phyloP scores from a whole-genome alignment of 1,140 invertebrate species.

The Goniozus legneri region DNA sequence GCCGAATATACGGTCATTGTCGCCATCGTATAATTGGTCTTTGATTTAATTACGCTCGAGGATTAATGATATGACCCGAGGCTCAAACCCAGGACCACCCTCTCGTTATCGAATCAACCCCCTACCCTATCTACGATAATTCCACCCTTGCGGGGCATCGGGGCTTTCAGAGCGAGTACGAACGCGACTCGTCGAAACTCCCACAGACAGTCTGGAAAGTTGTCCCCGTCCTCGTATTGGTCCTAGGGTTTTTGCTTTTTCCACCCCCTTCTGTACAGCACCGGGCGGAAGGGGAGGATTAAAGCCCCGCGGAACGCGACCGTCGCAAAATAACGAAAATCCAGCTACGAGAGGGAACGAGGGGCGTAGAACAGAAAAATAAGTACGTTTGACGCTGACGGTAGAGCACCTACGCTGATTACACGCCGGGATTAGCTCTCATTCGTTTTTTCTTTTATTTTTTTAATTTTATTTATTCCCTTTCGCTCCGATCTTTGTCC shows the following conservation, averaged over 20 bases:
- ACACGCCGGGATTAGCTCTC: constrained; percentile 18
- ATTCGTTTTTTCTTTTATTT: too few relatives aligned
- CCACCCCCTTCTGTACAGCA: too few relatives aligned
- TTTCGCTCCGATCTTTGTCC: too few relatives aligned
- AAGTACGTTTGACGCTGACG: constrained; percentile 16
- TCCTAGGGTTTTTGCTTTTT: constrained; percentile 22
- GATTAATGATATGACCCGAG: too few relatives aligned
- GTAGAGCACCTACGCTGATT: constrained; percentile 13
- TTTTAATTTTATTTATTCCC: too few relatives aligned
- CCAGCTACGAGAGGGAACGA: constrained; percentile 9
- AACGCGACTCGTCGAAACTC: constrained; percentile 17
- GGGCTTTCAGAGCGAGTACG: constrained; percentile 23
- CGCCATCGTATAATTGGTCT: too few relatives aligned
- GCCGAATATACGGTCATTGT: too few relatives aligned
- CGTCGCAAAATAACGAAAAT: constrained; percentile 20
- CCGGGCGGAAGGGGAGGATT: too few relatives aligned
- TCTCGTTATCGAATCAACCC: too few relatives aligned
- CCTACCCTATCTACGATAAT: constrained; percentile 24
- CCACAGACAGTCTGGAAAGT: constrained; percentile 27
- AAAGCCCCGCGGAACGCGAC: constrained; percentile 22
- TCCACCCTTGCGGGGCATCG: constrained; percentile 20
- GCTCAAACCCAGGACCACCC: too few relatives aligned
- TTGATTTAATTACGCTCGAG: too few relatives aligned
- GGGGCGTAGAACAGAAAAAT: constrained; percentile 7
- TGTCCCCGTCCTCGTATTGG: constrained; percentile 23